Evolutionary conservation across 2,797 vertebrate species (phyloP), one percentile per base, ranked within the genome.

Genomic region (Nyctalus aviator): DNA sequence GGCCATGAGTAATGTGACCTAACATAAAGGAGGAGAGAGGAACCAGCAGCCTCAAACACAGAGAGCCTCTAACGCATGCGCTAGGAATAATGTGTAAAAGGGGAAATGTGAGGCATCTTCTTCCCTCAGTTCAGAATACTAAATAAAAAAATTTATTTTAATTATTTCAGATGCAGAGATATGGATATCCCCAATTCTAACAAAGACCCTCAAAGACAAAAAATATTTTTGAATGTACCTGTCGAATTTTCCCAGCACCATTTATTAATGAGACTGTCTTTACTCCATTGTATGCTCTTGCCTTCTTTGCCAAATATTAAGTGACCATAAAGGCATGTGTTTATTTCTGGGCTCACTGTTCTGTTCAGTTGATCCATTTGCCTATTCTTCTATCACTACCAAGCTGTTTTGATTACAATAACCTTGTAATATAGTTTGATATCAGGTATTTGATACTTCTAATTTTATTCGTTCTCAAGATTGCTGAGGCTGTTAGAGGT

Each of bases 161-260:
- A 32, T 84, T 72, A 64, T 94, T 93, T 92, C 44, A 84, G 50
- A 91, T 41, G 9, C 44, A 32, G 6, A 83, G 48, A 18, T 82
- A 30, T 0, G 5, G 14, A 18, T 72, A 83, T 89, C 50, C 41
- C 6, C 3, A 57, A 14, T 59, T 64, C 48, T 83, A 83, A 88
- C 10, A 57, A 85, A 87, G n/a, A 35, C 17, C 41, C 62, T 96
- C 41, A 62, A 84, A 89, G 94, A 72, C 30, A 93, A 93, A 88
- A 68, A 37, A 25, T 9, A 44, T 50, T 50, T 48, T 20, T 76
- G 30, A 17, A 32, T 17, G 64, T 32, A 18, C 64, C 30, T 66
- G 64, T 32, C 0, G 30, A 66, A 32, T 66, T 66, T 66, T 20
- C 64, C 64, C 15, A 66, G n/a, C 64, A 66, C n/a, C 64, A 18